Evolutionary conservation across 2,797 vertebrate species (phyloP).

Genomic region (Schizopygopsis pylzovi): DNA sequence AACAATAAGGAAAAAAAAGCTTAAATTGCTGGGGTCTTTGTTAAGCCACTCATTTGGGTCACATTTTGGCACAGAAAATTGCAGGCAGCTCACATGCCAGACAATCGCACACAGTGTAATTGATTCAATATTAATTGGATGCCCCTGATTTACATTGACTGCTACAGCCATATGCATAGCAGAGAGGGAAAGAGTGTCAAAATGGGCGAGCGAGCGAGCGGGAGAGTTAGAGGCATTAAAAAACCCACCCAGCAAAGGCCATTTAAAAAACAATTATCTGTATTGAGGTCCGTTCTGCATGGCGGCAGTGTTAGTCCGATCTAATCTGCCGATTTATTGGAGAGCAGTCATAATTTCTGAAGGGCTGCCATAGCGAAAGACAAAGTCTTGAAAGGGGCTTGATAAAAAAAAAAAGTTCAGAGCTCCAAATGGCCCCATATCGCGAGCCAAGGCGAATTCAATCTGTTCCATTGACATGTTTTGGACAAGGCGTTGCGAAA

Average conservation of each 20-base stretch:
- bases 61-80: slow-evolving; percentile 58
- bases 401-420: slow-evolving; percentile 53
- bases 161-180: slow-evolving; percentile 59
- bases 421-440: slow-evolving; percentile 47
- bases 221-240: slow-evolving; percentile 52
- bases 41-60: slow-evolving; percentile 53
- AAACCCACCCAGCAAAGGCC: slow-evolving; percentile 72
- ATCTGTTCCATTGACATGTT: slow-evolving; percentile 57
- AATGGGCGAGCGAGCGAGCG: slow-evolving; percentile 48
- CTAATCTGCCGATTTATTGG: slow-evolving; percentile 72
- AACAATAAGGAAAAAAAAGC: slow-evolving; percentile 45
- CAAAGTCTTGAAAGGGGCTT: slow-evolving; percentile 53
- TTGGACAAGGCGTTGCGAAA: slow-evolving; percentile 44
- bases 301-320: slow-evolving; percentile 71
- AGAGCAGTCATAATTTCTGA: slow-evolving; percentile 64
- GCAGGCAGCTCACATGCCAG: slow-evolving; percentile 55
- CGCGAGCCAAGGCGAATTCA: slow-evolving; percentile 55
- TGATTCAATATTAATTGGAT: slow-evolving; percentile 76
- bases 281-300: slow-evolving; percentile 73
- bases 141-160: slow-evolving; percentile 75
- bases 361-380: slow-evolving; percentile 63
- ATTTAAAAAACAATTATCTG: slow-evolving; percentile 76
- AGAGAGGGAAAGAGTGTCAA: slow-evolving; percentile 51
- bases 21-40: slow-evolving; percentile 58
- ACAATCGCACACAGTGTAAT: slow-evolving; percentile 68